A percentile compares a stretch with the other conserved stretches of the same genome.
These are phyloP conservation scores for Dipodomys stephensi DNA, from an alignment of 2,113 vertebrate species.

Conservation along the genomic window DNA sequence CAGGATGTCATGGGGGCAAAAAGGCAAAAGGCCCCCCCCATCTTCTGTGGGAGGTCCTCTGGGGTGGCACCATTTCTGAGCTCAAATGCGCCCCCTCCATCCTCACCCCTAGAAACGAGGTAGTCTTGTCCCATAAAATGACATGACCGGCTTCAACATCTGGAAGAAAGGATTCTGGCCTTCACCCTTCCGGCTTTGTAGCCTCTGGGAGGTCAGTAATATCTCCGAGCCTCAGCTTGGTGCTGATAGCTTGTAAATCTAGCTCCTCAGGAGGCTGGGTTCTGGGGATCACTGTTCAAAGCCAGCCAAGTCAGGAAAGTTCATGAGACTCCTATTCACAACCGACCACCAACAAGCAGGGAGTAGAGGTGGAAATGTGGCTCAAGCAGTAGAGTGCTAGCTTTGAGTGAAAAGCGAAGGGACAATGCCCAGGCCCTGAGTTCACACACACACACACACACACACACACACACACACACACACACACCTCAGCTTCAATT, in stretches of 20 bases:
- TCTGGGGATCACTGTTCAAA: too few relatives aligned
- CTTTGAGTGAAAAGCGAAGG: too few relatives aligned
- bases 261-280: too few relatives aligned
- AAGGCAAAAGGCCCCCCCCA: background rate
- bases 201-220: background rate
- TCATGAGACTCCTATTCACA: too few relatives aligned
- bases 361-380: too few relatives aligned
- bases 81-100: accelerated
- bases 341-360: too few relatives aligned
- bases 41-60: background rate
- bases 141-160: background rate
- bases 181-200: background rate
- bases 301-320: too few relatives aligned
- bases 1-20: background rate
- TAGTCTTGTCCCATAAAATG: background rate
- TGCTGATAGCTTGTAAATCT: too few relatives aligned
- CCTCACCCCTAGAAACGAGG: background rate
- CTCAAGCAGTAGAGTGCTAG: too few relatives aligned
- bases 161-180: background rate
- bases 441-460: too few relatives aligned
- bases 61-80: background rate
- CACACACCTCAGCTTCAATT: background rate
- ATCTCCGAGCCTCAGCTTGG: background rate
- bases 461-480: too few relatives aligned
- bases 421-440: too few relatives aligned